Base-by-base conservation (phyloP, 2,888 invertebrate species). In the Carterocephalus palaemon region DNA sequence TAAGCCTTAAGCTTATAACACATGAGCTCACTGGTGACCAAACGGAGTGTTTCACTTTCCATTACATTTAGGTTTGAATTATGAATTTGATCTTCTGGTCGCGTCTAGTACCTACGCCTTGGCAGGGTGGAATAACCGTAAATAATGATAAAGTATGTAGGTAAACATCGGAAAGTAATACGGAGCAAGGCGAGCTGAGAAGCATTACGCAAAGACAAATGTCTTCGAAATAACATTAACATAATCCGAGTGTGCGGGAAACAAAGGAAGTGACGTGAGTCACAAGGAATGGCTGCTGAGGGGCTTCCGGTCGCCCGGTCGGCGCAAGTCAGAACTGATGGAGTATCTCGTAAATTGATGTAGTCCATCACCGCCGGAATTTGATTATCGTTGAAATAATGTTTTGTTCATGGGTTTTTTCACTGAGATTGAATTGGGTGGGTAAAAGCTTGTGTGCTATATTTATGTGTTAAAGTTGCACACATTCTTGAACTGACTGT, bases 191-290 rank as follows among this genome's bases (percentile, higher is more conserved):
- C 36, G 68, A 67, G 69, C 71, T 67, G 64, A 67, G 56, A 58
- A 68, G 74, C 65, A 77, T 79, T 80, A 77, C 70, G 66, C 59
- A 74, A 74, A 81, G 81, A 82, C 78, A 81, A 83, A 83, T 83
- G 80, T 79, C 73, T 74, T 64, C 58, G 75, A 73, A 70, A 71
- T 72, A 66, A 62, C 71, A 83, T 84, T 84, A 81, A 71, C 82
- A 83, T 84, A 84, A 82, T 83, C 79, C 76, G 59, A 64, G 67
- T 66, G 67, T 68, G 70, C 59, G 61, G 69, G 69, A 70, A 65
- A 73, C 77, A 77, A 71, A 74, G 75, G 73, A 72, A 70, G 73
- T 75, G 75, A 77, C 72, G 71, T 74, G 67, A 67, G 43, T 8
- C 64, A 54, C 48, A 50, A 57, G 61, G 61, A 60, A 52, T 43